A percentile compares a stretch with the other conserved stretches of the same genome.
Conservation (phyloP, 2,888 invertebrate species). For the Ophioninae sp. region DNA sequence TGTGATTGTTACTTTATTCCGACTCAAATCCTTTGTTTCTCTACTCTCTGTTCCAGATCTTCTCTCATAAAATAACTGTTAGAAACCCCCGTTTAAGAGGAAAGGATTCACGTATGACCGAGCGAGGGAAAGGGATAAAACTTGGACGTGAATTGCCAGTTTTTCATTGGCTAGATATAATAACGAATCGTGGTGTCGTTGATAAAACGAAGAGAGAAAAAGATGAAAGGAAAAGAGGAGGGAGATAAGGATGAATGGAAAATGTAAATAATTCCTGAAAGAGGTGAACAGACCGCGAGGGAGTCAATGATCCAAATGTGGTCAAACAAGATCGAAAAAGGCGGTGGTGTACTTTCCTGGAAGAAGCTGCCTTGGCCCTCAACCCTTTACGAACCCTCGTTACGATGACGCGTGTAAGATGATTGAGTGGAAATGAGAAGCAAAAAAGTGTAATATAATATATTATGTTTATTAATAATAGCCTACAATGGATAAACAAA, state of each 20-base stretch:
- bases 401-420: conserved; percentile 51
- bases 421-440: conserved; percentile 41
- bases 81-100: conserved; percentile 68
- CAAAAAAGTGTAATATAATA: conserved; percentile 78
- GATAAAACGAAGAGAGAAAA: conserved; percentile 61
- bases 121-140: conserved; percentile 43
- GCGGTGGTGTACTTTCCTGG: conserved; percentile 33
- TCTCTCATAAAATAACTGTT: conserved; percentile 77
- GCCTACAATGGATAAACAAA: conserved; percentile 69
- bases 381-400: conserved; percentile 47
- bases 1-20: background rate
- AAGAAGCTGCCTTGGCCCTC: conserved; percentile 51
- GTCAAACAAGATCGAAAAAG: conserved; percentile 51
- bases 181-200: conserved; percentile 71
- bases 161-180: conserved; percentile 69
- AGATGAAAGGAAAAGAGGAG: conserved; percentile 69
- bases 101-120: conserved; percentile 60
- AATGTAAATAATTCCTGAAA: conserved; percentile 77
- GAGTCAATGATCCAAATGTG: conserved; percentile 71
- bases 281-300: conserved; percentile 72
- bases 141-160: conserved; percentile 65
- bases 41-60: conserved; percentile 75
- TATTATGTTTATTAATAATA: conserved; percentile 77
- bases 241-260: conserved; percentile 27
- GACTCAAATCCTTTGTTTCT: conserved; percentile 48